These are phyloP conservation scores for Pteruthius melanotis DNA, from an alignment of 2,113 vertebrate species.

Conservation along the genomic window DNA sequence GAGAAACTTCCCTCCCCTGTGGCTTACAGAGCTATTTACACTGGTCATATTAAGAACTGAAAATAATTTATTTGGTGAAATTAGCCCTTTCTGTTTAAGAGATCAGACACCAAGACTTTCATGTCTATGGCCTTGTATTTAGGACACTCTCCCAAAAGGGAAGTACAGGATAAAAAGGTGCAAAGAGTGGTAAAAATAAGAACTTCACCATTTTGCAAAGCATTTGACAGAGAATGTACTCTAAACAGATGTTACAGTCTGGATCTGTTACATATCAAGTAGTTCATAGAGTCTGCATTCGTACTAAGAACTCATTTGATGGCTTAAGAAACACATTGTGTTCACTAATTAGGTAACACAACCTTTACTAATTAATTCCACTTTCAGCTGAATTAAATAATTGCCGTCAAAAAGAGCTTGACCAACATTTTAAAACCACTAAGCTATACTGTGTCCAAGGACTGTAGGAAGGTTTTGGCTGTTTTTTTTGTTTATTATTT, in stretches of 20 bases:
- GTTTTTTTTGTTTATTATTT: neutral
- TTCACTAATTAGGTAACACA: neutral
- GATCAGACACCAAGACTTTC: neutral
- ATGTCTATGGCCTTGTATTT: neutral
- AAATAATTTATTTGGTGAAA: slow-evolving; percentile 14
- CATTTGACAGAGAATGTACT: neutral
- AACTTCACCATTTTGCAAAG: neutral
- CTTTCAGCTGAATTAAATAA: neutral
- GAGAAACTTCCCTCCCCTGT: neutral
- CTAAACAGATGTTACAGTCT: neutral
- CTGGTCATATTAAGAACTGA: neutral
- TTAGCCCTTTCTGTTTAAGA: neutral
- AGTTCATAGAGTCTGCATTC: neutral
- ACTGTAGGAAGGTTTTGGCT: neutral
- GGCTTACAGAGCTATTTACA: neutral
- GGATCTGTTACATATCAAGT: neutral
- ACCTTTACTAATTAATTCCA: neutral
- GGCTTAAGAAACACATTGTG: neutral
- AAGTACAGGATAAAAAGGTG: neutral
- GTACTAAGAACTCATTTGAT: neutral
- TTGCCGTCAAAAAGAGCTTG: neutral
- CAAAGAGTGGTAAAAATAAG: neutral
- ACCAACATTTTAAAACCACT: neutral
- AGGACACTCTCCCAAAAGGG: neutral
- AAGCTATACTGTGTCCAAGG: accelerated